phyloP scores from a whole-genome alignment of 2,797 vertebrate species.

The Cygnus olor region DNA sequence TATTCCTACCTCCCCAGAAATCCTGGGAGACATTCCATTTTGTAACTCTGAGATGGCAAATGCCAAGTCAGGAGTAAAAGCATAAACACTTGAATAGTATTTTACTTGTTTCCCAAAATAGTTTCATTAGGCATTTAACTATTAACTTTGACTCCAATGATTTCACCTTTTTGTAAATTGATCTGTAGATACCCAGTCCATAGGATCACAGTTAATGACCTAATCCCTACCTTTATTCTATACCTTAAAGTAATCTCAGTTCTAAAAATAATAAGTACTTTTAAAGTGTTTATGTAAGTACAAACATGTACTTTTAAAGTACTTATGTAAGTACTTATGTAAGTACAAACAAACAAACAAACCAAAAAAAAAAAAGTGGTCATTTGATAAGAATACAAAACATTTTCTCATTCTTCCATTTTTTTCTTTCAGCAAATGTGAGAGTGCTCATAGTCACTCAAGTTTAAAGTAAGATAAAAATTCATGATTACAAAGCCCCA shows the following conservation, averaged over 20 bases:
- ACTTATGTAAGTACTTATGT: too few relatives aligned
- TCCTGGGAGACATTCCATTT: background rate
- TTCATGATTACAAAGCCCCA: background rate
- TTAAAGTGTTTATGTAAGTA: background rate
- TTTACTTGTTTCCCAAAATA: background rate
- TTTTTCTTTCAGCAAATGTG: background rate
- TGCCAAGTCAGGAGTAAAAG: background rate
- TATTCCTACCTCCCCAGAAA: constrained; percentile 4
- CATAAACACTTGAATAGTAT: background rate
- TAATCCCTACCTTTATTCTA: background rate
- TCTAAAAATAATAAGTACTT: background rate
- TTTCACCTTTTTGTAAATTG: background rate
- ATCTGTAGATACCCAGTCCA: background rate
- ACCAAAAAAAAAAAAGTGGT: background rate
- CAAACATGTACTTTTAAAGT: too few relatives aligned
- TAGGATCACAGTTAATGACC: background rate
- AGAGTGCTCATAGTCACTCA: background rate
- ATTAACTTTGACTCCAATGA: background rate
- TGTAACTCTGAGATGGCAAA: background rate
- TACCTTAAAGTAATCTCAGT: background rate
- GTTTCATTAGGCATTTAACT: background rate
- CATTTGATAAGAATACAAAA: background rate
- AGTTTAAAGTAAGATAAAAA: background rate
- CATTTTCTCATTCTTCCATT: background rate
- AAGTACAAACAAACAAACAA: too few relatives aligned